Percentiles rank a stretch among this genome's conserved stretches.
Evolutionary conservation across 2,113 vertebrate species (phyloP).

Genomic region (Oncorhynchus keta): DNA sequence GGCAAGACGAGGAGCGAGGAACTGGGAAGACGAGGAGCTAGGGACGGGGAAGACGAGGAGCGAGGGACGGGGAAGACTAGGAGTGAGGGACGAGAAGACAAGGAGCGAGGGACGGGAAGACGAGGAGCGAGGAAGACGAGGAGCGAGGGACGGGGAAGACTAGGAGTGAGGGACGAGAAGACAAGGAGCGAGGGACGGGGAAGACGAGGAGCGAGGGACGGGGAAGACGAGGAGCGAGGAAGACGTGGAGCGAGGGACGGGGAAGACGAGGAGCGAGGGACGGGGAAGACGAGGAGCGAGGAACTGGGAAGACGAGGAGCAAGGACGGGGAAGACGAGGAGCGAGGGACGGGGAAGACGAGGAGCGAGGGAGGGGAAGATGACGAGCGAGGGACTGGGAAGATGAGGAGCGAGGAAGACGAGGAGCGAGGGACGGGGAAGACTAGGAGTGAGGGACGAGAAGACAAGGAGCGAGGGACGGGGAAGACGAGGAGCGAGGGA

Average conservation of each 20-base stretch:
- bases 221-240: neutral
- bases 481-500: neutral
- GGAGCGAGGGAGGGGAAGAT: neutral
- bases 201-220: neutral
- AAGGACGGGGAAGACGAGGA: neutral
- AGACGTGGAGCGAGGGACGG: neutral
- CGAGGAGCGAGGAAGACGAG: too few species aligned
- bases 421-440: neutral
- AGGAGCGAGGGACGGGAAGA: too few species aligned
- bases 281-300: neutral
- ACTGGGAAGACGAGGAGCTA: neutral
- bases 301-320: neutral
- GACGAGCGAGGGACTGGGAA: neutral
- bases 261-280: neutral
- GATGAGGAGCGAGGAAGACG: neutral
- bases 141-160: too few species aligned
- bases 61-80: too few species aligned
- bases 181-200: neutral
- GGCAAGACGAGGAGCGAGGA: neutral
- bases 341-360: neutral
- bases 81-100: too few species aligned
- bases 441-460: rapidly evolving
- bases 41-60: too few species aligned
- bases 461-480: neutral
- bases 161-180: too few species aligned